A percentile compares a stretch with the other conserved stretches of the same genome.
phyloP scores from a whole-genome alignment of 2,888 invertebrate species.

The Pedicia rivosa region DNA sequence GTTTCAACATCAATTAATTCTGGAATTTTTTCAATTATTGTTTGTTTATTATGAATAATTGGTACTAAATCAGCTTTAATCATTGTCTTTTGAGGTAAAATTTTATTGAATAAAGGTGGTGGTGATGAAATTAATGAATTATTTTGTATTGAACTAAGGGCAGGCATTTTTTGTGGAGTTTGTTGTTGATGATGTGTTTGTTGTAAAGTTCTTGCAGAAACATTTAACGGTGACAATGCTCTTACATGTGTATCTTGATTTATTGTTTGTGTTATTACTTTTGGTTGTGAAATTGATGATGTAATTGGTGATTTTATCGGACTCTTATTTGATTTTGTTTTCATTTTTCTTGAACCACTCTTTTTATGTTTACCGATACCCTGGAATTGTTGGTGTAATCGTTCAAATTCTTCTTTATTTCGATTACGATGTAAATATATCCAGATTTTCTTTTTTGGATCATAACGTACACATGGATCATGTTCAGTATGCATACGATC shows the following conservation, averaged over 20 bases:
- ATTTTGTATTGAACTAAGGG: constrained; percentile 10
- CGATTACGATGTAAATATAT: constrained; percentile 78
- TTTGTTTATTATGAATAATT: constrained; percentile 5
- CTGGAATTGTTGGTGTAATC: constrained; percentile 50
- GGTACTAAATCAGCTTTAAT: constrained; percentile 12
- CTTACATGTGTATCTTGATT: constrained; percentile 5
- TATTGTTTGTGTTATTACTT: constrained; percentile 10
- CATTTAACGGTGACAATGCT: neutral
- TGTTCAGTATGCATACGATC: constrained; percentile 76
- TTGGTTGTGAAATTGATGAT: constrained; percentile 7
- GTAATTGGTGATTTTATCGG: constrained; percentile 6
- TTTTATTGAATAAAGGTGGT: constrained; percentile 10
- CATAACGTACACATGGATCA: constrained; percentile 89
- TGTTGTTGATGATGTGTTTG: neutral
- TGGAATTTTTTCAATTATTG: constrained; percentile 1
- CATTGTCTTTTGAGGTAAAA: constrained; percentile 8
- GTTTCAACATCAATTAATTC: constrained; percentile 11
- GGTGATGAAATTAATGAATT: constrained; percentile 5
- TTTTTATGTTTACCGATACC: constrained; percentile 40
- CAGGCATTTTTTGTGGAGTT: constrained; percentile 9
- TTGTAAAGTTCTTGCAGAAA: neutral
- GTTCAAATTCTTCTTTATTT: constrained; percentile 41
- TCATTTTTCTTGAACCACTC: constrained; percentile 19
- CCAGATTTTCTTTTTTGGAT: constrained; percentile 84
- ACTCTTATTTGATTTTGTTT: constrained; percentile 10